Evolutionary conservation across 2,888 invertebrate genomes (phyloP).

Genomic region (Tetheella fluctuosa): DNA sequence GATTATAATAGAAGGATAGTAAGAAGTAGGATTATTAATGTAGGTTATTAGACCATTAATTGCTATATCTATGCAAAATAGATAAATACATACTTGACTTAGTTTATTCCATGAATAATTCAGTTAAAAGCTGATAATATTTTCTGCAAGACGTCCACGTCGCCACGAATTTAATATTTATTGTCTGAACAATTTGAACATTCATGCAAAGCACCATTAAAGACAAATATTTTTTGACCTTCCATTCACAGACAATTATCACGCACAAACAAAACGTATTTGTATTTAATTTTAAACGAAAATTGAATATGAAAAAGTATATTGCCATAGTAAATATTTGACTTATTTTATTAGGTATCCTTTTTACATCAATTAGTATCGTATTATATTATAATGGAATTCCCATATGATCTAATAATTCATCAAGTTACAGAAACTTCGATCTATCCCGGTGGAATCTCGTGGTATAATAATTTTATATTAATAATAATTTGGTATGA

Average conservation of each 20-base stretch:
- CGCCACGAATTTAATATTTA: not conserved
- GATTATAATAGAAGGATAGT: too few species aligned
- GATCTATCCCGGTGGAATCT: slow-evolving; percentile 47
- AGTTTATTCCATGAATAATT: too few species aligned
- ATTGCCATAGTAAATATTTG: not conserved
- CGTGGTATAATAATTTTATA: slow-evolving; percentile 56
- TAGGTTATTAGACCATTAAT: too few species aligned
- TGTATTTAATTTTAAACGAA: too few species aligned
- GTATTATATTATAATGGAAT: slow-evolving; percentile 39
- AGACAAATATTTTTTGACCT: not conserved
- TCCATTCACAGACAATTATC: not conserved
- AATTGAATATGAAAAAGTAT: too few species aligned
- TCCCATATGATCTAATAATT: slow-evolving; percentile 55
- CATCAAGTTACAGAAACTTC: slow-evolving; percentile 51
- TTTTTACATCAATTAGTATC: not conserved
- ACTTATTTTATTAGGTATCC: not conserved
- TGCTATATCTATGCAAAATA: too few species aligned
- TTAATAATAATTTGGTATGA: slow-evolving; percentile 58
- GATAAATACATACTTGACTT: too few species aligned
- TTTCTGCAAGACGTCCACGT: too few species aligned
- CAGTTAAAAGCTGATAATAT: too few species aligned
- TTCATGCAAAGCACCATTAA: not conserved
- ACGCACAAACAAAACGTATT: not conserved
- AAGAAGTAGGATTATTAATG: too few species aligned
- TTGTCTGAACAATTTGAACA: not conserved